Evolutionary conservation across 2,113 vertebrate species (phyloP).

Genomic region (Hemicordylus capensis): DNA sequence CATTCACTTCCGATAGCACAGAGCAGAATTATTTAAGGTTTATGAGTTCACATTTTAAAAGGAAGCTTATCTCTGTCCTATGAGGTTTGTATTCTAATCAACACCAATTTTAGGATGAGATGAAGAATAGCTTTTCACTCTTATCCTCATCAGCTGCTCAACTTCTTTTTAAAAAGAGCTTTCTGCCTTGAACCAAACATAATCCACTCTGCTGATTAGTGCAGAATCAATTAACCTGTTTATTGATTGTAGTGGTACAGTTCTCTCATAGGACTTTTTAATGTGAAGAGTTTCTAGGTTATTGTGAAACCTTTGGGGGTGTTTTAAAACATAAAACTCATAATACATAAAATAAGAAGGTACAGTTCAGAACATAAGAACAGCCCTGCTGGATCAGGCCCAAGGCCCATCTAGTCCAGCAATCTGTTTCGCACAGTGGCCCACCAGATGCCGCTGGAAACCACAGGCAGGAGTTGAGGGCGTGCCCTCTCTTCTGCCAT

Average conservation of each 20-base stretch:
- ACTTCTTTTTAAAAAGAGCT: not conserved
- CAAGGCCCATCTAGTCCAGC: no score
- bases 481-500: no score
- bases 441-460: no score
- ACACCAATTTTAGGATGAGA: not conserved
- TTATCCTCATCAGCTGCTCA: not conserved
- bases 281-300: not conserved
- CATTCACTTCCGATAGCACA: not conserved
- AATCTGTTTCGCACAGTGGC: no score
- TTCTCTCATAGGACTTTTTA: not conserved
- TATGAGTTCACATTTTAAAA: not conserved
- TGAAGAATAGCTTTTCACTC: not conserved
- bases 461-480: no score
- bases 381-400: no score
- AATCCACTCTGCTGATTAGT: not conserved
- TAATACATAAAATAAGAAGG: not conserved
- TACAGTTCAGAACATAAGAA: no score
- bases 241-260: not conserved
- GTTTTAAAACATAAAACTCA: not conserved
- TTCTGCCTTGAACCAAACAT: not conserved
- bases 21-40: not conserved
- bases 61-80: not conserved
- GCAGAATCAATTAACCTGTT: not conserved
- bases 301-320: not conserved
- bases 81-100: not conserved